Conservation (phyloP, 1,140 invertebrate species). For the Coptotermes formosanus region DNA sequence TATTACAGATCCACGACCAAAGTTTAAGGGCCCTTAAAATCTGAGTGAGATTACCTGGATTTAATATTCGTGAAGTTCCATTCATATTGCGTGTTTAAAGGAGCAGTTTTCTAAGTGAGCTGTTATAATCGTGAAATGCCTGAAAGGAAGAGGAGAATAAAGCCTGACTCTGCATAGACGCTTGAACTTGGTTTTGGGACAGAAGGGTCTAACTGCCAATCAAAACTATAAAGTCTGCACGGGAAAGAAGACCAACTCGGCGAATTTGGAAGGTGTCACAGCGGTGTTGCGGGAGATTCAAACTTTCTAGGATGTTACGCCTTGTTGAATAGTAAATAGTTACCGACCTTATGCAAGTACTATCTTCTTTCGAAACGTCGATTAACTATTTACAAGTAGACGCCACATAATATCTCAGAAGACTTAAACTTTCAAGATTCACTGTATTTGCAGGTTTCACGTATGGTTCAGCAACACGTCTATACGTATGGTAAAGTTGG, state of each 20-base stretch:
- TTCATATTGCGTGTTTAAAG: background rate
- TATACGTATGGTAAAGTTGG: no score
- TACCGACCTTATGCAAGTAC: no score
- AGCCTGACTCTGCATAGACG: background rate
- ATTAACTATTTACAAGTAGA: no score
- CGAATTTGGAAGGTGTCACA: no score
- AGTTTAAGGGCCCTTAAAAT: slow-evolving; percentile 11
- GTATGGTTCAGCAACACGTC: no score
- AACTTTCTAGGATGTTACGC: no score
- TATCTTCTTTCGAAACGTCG: no score
- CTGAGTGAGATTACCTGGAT: slow-evolving; percentile 6
- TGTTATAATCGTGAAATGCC: background rate
- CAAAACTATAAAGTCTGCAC: background rate
- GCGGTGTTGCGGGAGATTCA: no score
- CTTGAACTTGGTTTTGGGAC: background rate
- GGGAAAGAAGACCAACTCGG: background rate
- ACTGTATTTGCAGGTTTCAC: no score
- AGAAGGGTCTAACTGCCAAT: background rate
- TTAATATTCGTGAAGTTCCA: slow-evolving; percentile 9
- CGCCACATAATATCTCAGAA: no score
- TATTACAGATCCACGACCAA: background rate
- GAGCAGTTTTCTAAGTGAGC: slow-evolving; percentile 6
- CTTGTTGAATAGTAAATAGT: no score
- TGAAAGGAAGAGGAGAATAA: background rate
- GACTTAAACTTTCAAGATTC: no score